A percentile compares a stretch with the other conserved stretches of the same genome.
Conservation (phyloP, 2,113 vertebrate species). For the Chelonoidis abingdonii region DNA sequence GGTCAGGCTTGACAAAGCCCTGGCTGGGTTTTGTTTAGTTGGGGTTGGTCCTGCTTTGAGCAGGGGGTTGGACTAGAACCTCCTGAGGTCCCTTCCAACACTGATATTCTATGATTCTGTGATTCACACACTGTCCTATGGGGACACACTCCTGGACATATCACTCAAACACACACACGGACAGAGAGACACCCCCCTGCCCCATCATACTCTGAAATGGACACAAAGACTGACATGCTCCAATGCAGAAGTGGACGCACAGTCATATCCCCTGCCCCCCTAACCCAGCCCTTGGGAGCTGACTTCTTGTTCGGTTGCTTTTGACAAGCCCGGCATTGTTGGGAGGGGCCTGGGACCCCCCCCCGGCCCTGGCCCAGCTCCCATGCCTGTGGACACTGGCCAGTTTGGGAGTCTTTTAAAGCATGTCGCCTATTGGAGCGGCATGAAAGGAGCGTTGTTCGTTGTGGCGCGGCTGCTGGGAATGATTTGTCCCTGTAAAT, state of each 20-base stretch:
- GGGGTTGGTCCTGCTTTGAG: too few relatives aligned
- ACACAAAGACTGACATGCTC: not conserved
- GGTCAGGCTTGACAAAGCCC: too few relatives aligned
- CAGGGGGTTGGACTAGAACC: too few relatives aligned
- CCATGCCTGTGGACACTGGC: rapidly evolving
- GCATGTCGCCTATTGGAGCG: not conserved
- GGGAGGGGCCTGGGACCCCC: not conserved
- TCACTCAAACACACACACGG: too few relatives aligned
- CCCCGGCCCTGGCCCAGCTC: not conserved
- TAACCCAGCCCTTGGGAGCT: not conserved
- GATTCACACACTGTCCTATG: too few relatives aligned
- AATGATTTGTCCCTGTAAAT: not conserved
- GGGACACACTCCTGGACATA: not conserved
- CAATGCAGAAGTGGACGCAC: not conserved
- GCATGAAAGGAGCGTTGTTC: slow-evolving; percentile 53
- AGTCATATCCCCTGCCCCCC: not conserved
- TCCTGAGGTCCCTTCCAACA: too few relatives aligned
- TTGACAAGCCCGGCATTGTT: not conserved
- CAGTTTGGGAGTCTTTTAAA: not conserved
- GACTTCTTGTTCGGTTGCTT: not conserved
- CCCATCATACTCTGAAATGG: too few relatives aligned
- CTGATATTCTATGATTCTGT: too few relatives aligned
- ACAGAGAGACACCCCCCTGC: too few relatives aligned
- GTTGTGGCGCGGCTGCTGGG: not conserved
- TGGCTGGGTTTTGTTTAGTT: too few relatives aligned